Evolutionary conservation across 1,140 invertebrate species (phyloP).

Genomic region (Gonioctena quinquepunctata): DNA sequence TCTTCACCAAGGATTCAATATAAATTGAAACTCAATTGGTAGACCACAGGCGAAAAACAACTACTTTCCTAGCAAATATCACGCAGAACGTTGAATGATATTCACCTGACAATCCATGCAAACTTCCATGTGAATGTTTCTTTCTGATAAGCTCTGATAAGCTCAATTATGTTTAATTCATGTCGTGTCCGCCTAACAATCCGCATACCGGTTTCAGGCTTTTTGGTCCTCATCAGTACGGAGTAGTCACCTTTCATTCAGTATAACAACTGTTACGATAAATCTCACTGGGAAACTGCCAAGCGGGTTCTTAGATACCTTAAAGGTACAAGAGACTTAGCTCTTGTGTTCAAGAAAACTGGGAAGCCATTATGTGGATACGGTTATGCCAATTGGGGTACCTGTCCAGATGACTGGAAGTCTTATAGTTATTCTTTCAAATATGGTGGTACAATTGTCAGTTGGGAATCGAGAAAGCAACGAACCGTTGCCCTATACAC

Average conservation of each 20-base stretch:
- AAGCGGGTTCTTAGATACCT: conserved; percentile 56
- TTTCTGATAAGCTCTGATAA: no score
- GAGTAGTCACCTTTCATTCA: conserved; percentile 43
- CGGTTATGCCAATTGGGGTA: conserved; percentile 55
- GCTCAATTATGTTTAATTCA: no score
- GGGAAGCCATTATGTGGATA: conserved; percentile 41
- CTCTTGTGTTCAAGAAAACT: conserved; percentile 1
- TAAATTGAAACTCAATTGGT: no score
- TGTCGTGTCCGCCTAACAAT: conserved; percentile 58
- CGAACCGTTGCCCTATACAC: conserved; percentile 47
- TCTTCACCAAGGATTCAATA: no score
- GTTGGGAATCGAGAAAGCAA: not conserved
- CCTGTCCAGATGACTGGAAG: conserved; percentile 31
- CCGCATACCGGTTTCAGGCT: no score
- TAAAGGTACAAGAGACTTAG: conserved; percentile 47
- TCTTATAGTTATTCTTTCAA: conserved; percentile 47
- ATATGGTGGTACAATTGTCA: conserved; percentile 19
- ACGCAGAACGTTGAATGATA: no score
- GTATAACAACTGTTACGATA: conserved; percentile 45
- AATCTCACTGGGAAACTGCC: conserved; percentile 54
- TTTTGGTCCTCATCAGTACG: no score
- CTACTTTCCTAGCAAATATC: no score
- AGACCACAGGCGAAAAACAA: no score
- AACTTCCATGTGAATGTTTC: no score
- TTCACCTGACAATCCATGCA: no score